Base-by-base conservation (phyloP, 2,888 invertebrate species). In the Creontiades dilutus region DNA sequence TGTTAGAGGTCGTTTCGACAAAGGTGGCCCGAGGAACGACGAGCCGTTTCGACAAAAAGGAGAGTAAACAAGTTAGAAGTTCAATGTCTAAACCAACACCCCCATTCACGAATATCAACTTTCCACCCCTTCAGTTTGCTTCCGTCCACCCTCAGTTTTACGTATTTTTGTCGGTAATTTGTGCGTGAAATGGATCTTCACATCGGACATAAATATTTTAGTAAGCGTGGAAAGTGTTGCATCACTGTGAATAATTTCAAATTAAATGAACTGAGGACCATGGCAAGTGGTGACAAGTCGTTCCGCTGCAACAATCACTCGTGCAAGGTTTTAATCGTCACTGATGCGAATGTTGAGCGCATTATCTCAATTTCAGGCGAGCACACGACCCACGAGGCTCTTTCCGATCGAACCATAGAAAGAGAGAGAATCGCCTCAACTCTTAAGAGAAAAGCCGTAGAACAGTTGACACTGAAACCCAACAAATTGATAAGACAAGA, bases 181-280 rank as follows among this genome's bases (percentile, higher is more conserved):
- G n/a, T n/a, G n/a, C n/a, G n/a, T n/a, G n/a, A 76, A 48, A 82
- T 82, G 82, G 82, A 82, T n/a, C 82, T 48, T 23, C 48, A 48
- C 12, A 82, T 82, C 4, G 82, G 48, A n/a, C 4, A 52, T 82
- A 82, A 52, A 82, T 82, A 82, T 82, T 52, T 82, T 5, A 82
- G 82, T 55, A 52, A 82, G 13, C 23, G 82, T 19, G 82, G 82
- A 23, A 82, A 52, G 82, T 82, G 82, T 27, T 82, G 55, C 52
- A 81, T 81, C 48, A 81, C 13, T 11, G 81, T 82, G 0, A 52
- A 82, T 52, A 82, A 52, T 27, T 82, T 23, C 13, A 82, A 82
- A 48, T 27, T 52, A 19, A 48, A 82, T 28, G 82, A 82, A 82
- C 0, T 78, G 78, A 78, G 78, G 78, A 78, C 78, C 76, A 76